Conservation (phyloP, 2,797 vertebrate species). For the Gymnodraco acuticeps region DNA sequence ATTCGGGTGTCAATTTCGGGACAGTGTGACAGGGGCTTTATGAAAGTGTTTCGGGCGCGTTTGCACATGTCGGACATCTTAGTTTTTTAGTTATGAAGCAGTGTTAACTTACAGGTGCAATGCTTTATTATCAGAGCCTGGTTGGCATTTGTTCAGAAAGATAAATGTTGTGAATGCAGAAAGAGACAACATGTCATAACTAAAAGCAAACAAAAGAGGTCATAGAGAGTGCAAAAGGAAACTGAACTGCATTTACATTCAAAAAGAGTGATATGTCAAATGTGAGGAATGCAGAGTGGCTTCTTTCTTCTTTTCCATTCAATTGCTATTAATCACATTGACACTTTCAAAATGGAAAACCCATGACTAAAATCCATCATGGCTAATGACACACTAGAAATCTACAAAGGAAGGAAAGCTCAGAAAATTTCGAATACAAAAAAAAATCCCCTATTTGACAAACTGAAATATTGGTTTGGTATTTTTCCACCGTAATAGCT, state of each 20-base stretch:
- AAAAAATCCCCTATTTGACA: not conserved
- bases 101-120: not conserved
- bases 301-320: not conserved
- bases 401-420: not conserved
- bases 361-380: too few relatives aligned
- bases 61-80: too few relatives aligned
- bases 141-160: constrained; percentile 12
- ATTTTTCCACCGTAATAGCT: too few relatives aligned
- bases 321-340: not conserved
- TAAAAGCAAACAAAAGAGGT: constrained; percentile 15
- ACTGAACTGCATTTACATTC: constrained; percentile 3
- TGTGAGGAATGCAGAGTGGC: not conserved
- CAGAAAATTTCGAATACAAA: not conserved
- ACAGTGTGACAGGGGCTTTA: too few relatives aligned
- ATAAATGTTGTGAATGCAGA: not conserved
- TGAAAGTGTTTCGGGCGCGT: too few relatives aligned
- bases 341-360: not conserved
- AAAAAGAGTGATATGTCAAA: not conserved
- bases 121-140: not conserved
- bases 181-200: constrained; percentile 36
- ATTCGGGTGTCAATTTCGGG: too few relatives aligned
- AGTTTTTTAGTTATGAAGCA: not conserved
- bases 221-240: constrained; percentile 9
- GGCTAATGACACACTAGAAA: too few relatives aligned
- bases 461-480: not conserved